Evolutionary conservation across 2,797 vertebrate species (phyloP).

Genomic region (Sphaeramia orbicularis): DNA sequence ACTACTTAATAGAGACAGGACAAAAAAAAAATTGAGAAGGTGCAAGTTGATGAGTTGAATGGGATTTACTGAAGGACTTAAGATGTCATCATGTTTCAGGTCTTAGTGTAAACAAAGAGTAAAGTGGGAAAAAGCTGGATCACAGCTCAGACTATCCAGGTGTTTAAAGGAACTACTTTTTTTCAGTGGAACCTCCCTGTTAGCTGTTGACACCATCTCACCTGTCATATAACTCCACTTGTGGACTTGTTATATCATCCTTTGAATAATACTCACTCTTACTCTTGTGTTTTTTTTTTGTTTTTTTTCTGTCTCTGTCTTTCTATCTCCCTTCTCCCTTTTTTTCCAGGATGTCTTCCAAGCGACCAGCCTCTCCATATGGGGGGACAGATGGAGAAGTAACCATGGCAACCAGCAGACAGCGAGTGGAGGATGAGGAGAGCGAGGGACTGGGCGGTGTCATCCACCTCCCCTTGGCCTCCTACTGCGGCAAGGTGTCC

Average conservation of each 20-base stretch:
- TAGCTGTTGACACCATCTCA: constrained; percentile 2
- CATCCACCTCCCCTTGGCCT: constrained; percentile 98
- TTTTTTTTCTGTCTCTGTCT: constrained; percentile 83
- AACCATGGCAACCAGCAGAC: constrained; percentile 99
- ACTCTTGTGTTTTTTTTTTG: constrained; percentile 84
- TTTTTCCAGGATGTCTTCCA: constrained; percentile 99
- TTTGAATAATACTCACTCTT: constrained; percentile 86
- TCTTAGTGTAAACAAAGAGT: background rate
- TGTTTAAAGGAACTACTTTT: constrained; percentile 24
- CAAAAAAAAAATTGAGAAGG: background rate
- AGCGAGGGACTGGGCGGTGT: constrained; percentile 93
- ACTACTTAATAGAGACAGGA: constrained; percentile 17
- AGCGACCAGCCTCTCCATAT: constrained; percentile 99
- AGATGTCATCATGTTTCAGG: background rate
- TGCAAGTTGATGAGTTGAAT: constrained; percentile 32
- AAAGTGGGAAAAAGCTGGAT: background rate
- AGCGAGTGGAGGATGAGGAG: constrained; percentile 98
- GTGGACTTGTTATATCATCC: constrained; percentile 60
- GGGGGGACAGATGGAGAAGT: constrained; percentile 99
- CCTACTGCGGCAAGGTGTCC: constrained; percentile 97
- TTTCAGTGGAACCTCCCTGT: background rate
- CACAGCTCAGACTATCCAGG: background rate
- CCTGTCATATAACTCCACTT: constrained; percentile 31
- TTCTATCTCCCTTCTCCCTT: constrained; percentile 84
- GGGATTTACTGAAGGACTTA: constrained; percentile 13